Percentiles rank a stretch among this genome's conserved stretches.
Conservation (phyloP, 2,888 invertebrate species). For the Acrobasis suavella region DNA sequence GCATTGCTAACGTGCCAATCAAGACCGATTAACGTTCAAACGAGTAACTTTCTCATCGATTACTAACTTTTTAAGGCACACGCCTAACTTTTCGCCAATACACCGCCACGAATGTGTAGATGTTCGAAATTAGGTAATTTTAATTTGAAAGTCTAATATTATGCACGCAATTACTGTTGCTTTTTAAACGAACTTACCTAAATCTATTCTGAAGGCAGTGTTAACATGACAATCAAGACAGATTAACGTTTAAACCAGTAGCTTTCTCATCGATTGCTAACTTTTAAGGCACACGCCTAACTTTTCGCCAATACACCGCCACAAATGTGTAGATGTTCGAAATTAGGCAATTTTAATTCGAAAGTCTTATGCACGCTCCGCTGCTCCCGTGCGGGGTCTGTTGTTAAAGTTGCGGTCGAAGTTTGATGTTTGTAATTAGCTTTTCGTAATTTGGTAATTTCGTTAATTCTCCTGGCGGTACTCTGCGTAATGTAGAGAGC, state of each 20-base stretch:
- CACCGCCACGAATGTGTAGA: conserved; percentile 29
- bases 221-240: conserved; percentile 29
- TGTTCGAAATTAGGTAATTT: conserved; percentile 51
- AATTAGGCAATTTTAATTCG: conserved; percentile 58
- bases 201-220: no score
- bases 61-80: conserved; percentile 17
- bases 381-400: conserved; percentile 38
- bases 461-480: conserved; percentile 50
- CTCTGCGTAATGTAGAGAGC: conserved; percentile 50
- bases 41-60: background rate
- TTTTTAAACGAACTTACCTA: no score
- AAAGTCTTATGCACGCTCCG: conserved; percentile 41
- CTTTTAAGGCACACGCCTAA: conserved; percentile 13
- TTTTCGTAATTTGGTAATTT: conserved; percentile 62
- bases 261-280: conserved; percentile 2
- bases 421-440: conserved; percentile 71
- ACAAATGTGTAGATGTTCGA: conserved; percentile 35
- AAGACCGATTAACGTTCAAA: conserved; percentile 14
- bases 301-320: conserved; percentile 26
- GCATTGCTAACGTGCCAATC: conserved; percentile 25
- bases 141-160: conserved; percentile 52
- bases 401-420: conserved; percentile 55
- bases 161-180: conserved; percentile 39
- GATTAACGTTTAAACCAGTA: background rate
- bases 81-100: conserved; percentile 25